Conservation (phyloP, 2,113 vertebrate species). For the Crotophaga sulcirostris region DNA sequence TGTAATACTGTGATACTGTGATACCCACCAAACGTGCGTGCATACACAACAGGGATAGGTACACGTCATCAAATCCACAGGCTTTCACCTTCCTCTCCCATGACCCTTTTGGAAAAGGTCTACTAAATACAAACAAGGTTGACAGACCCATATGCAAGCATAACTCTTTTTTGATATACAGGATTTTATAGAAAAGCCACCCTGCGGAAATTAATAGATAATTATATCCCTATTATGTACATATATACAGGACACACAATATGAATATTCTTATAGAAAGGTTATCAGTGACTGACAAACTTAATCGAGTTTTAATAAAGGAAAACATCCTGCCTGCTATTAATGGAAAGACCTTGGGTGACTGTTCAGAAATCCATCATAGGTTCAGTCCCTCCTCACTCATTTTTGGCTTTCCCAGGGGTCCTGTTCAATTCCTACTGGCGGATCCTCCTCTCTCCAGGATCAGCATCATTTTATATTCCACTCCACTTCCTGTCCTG, state of each 20-base stretch:
- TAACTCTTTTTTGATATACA: not conserved
- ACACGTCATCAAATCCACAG: not conserved
- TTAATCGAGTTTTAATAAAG: conserved; percentile 24
- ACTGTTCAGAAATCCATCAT: conserved; percentile 59
- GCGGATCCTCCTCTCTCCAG: conserved; percentile 20
- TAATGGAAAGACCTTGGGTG: conserved; percentile 54
- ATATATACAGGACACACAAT: not conserved
- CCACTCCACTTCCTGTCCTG: conserved; percentile 17
- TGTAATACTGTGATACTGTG: too few relatives aligned
- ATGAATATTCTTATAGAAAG: conserved; percentile 3
- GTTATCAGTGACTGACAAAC: conserved; percentile 44
- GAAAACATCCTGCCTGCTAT: conserved; percentile 68
- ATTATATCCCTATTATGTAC: not conserved
- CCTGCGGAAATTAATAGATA: not conserved
- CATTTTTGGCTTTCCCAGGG: conserved; percentile 55
- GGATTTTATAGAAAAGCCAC: not conserved
- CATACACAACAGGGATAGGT: not conserved
- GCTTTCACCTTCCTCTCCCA: conserved; percentile 32
- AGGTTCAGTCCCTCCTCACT: conserved; percentile 29
- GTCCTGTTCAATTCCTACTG: not conserved
- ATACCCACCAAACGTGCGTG: not conserved
- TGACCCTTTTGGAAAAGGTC: conserved; percentile 22
- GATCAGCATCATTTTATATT: conserved; percentile 20
- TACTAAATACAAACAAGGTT: not conserved
- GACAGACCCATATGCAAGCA: not conserved